Base-by-base conservation (phyloP, 1,140 invertebrate genomes). In the Anastrepha obliqua region DNA sequence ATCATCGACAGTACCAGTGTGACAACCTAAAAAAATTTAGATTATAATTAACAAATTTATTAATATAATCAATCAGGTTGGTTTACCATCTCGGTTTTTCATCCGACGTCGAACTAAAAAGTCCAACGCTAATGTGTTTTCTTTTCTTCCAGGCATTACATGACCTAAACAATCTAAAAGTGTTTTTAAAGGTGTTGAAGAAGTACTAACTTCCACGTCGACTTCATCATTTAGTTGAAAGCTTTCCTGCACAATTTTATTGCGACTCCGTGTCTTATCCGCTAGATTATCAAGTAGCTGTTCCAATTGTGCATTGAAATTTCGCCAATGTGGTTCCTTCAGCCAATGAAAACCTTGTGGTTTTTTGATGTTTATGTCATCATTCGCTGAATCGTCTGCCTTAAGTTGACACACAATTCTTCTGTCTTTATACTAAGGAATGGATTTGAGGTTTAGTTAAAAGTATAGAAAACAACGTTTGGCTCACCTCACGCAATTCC, bases 401-500 rank as follows among this genome's bases (percentile, higher is more conserved):
- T 81, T 55, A 9, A 81, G 44, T 20, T 8, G 2, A 13, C 47
- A 55, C 17, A 81, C 47, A 29, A 81, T 58, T 51, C 44, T 55
- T 81, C 8, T 81, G 17, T n/a, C 74, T 58, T 81, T 81, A 55
- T 81, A 55, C 74, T 81, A 81, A 20, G 5, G 29, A 29, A 81
- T 11, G 13, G 42, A 6, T 51, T 47, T 15, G 13, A 17, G 13
- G 3, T 74, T 47, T 15, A 42, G 9, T 17, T 20, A 7, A 11
- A 58, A 7, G 0, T 55, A 29, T 51, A 29, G 29, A 29, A 29
- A 29, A 29, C 4, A 47, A 47, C 7, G 11, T 3, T 42, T 47
- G 2, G 15, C 74, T 81, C 15, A 81, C 74, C 74, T 81, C 47
- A 29, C 74, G 74, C 47, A 81, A 81, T 55, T 81, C 47, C n/a